Base-by-base conservation (phyloP, 2,797 vertebrate genomes). In the Sebastes hubbsi region DNA sequence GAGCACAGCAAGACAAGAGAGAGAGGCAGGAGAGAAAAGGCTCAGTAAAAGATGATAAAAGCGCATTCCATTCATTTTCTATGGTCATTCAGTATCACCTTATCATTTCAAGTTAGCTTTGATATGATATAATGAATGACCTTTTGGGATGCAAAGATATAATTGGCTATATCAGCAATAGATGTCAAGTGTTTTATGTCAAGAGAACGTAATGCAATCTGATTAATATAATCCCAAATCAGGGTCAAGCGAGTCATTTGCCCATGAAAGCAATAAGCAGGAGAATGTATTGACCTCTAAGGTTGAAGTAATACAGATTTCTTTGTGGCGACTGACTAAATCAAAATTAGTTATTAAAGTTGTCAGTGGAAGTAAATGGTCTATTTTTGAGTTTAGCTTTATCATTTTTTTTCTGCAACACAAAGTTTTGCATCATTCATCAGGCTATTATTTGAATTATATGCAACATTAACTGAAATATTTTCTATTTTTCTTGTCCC, bases 111-210 rank as follows among this genome's bases (percentile, higher is more conserved):
- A 78, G 75, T 64, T 16, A 78, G 59, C 69, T 77, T 83, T 82
- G 86, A 86, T 58, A 88, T 88, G 89, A 90, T 85, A 89, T 87
- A 86, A 76, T 88, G 88, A 94, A 93, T 91, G 89, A 83, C 74
- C 61, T 59, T 65, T 82, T 71, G 74, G 68, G 78, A 90, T 92
- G 88, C 86, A 83, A 75, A 72, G 69, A 69, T 84, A 89, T 87
- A 86, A 83, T 5, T 54, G 49, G n/a, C 38, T 54, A 10, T 54
- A 80, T 49, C 18, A 49, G 46, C 7, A 49, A 49, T 49, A 20
- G 46, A 49, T 80, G 85, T 89, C 58, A 74, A 63, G 8, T 60
- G 29, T 67, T 58, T 42, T n/a, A 71, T 58, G 66, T 54, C 13
- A 54, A 66, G 36, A 69, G 36, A 56, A 12, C 38, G 67, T 32